phyloP scores from a whole-genome alignment of 2,888 invertebrate genomes.

The Amphipyra tragopoginis region DNA sequence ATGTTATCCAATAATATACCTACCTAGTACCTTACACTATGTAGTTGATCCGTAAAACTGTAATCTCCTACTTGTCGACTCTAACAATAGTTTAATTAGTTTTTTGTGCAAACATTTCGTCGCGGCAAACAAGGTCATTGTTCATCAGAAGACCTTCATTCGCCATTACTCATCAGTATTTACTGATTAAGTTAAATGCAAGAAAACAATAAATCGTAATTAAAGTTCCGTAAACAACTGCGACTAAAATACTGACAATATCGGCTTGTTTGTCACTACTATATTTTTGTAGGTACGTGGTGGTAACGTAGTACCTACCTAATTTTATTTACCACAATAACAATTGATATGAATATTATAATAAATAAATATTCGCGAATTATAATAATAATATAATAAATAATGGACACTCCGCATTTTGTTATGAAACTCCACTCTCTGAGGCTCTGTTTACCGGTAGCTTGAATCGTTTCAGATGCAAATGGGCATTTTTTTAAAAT shows the following conservation, averaged over 20 bases:
- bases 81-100: conserved; percentile 35
- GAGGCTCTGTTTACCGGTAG: too few relatives aligned
- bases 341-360: not conserved
- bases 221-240: not conserved
- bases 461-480: too few relatives aligned
- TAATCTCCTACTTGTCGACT: conserved; percentile 26
- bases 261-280: not conserved
- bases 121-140: conserved; percentile 45
- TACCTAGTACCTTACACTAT: too few relatives aligned
- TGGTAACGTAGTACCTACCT: not conserved
- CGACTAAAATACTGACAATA: not conserved
- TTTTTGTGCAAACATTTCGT: conserved; percentile 34
- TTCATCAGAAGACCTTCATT: conserved; percentile 35
- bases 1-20: conserved; percentile 18
- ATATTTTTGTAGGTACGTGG: too few relatives aligned
- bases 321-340: not conserved
- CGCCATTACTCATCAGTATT: conserved; percentile 36
- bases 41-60: conserved; percentile 40
- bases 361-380: too few relatives aligned
- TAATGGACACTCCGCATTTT: too few relatives aligned
- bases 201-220: conserved; percentile 8
- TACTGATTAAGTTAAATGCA: conserved; percentile 13
- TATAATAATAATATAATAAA: too few relatives aligned
- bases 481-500: too few relatives aligned
- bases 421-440: too few relatives aligned